Evolutionary conservation across 2,113 vertebrate genomes (phyloP).

Genomic region (Plotosus lineatus): DNA sequence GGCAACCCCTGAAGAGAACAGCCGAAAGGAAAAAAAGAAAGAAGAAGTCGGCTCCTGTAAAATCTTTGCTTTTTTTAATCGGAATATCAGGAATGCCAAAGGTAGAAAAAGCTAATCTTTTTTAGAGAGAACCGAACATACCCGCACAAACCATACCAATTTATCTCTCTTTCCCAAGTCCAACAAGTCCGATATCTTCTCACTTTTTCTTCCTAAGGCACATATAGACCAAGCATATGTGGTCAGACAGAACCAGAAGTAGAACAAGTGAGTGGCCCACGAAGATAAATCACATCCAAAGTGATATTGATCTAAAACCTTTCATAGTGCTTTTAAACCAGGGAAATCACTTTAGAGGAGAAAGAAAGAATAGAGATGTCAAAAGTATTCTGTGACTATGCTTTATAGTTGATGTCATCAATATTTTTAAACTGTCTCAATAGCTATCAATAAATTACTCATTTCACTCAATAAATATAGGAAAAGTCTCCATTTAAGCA

Average conservation of each 20-base stretch:
- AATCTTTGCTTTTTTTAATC: neutral
- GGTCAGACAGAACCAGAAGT: constrained; percentile 14
- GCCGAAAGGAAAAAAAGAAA: no score
- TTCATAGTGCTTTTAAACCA: constrained; percentile 37
- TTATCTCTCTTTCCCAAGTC: constrained; percentile 21
- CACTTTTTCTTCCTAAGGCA: neutral
- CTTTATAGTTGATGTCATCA: neutral
- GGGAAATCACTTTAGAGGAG: neutral
- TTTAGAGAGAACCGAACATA: constrained; percentile 30
- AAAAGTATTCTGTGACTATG: neutral
- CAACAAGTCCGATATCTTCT: constrained; percentile 16
- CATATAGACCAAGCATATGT: neutral
- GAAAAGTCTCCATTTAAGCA: neutral
- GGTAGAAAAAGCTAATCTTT: neutral
- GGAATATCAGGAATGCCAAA: constrained; percentile 11
- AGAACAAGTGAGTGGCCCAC: constrained; percentile 22
- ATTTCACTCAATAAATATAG: neutral
- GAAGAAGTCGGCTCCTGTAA: no score
- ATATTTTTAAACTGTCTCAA: neutral
- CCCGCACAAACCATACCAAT: constrained; percentile 18
- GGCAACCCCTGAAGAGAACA: no score
- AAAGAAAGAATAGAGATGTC: constrained; percentile 11
- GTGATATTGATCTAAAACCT: constrained; percentile 48
- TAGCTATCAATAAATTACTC: neutral
- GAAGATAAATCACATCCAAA: constrained; percentile 38